These are phyloP conservation scores for Pongo abelii DNA, from an alignment of 2,113 vertebrate genomes.

Conservation along the genomic window DNA sequence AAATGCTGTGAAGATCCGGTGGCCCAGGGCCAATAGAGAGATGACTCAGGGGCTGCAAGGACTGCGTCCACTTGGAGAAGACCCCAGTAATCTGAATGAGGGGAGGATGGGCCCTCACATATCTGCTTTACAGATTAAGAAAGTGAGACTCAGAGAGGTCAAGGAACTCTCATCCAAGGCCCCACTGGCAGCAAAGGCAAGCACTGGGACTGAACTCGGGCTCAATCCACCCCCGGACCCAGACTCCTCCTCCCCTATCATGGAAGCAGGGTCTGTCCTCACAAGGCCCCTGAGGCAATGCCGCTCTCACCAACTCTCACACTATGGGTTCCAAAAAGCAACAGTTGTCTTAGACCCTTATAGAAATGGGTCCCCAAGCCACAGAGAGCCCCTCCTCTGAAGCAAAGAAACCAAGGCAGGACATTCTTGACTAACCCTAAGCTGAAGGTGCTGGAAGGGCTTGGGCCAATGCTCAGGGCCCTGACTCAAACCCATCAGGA, in stretches of 20 bases:
- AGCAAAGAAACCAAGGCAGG: background rate
- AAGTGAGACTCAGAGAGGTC: background rate
- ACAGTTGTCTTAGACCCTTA: background rate
- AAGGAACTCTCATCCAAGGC: background rate
- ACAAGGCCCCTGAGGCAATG: background rate
- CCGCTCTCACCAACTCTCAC: background rate
- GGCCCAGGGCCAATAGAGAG: background rate
- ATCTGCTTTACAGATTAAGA: background rate
- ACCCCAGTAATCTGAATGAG: background rate
- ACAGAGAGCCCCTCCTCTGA: background rate
- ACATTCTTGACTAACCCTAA: background rate
- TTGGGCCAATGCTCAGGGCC: background rate
- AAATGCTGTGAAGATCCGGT: too few species aligned
- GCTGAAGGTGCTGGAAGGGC: background rate
- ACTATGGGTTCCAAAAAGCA: background rate
- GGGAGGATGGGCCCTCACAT: background rate
- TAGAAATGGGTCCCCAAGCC: background rate
- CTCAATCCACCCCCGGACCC: too few species aligned
- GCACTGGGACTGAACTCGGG: background rate
- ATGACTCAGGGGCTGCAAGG: background rate
- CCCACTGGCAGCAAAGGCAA: background rate
- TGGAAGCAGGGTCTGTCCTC: background rate
- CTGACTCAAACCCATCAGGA: background rate
- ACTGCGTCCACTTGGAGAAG: background rate
- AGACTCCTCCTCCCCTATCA: accelerated